Base-by-base conservation (phyloP, 2,113 vertebrate genomes). In the Desmodus rotundus region DNA sequence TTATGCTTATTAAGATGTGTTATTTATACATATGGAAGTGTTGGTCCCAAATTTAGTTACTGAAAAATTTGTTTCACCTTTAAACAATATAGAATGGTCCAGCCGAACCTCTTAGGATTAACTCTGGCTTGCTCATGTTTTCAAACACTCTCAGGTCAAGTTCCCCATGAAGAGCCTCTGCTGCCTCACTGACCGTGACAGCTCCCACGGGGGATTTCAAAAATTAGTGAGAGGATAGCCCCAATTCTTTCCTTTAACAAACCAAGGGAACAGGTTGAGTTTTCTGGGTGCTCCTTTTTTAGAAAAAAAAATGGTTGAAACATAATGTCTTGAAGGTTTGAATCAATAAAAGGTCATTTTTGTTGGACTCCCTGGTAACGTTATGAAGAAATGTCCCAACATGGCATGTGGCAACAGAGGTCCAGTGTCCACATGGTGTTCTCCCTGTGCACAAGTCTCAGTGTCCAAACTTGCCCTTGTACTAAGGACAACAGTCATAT, bases 401-500 rank as follows among this genome's bases (percentile, higher is more conserved):
- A 9, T 41, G 52, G 13, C 20, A 2, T 0, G 7, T 31, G 20
- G 38, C 3, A 15, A 0, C 5, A 2, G 5, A 11, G 15, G 10
- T 43, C 33, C 13, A 3, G 1, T 38, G 36, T 33, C 20, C 12
- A 67, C 2, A 0, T 1, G 26, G 10, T 2, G 0, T 4, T 70
- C 28, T 58, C n/a, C 47, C 45, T 4, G 10, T 3, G 0, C 5
- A 7, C 0, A 0, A 17, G 26, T 54, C 52, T 91, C 38, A 7
- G 22, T 13, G 43, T 77, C 50, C 31, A 26, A 2, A 22, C 26
- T 20, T n/a, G 2, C 26, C 19, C 5, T 54, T n/a, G 65, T 54
- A 13, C 11, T 22, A 63, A 38, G 9, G 19, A 43, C 28, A 38
- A 15, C 11, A 17, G 41, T 50, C 36, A 12, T 24, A 19, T 6